A percentile compares a stretch with the other conserved stretches of the same genome.
These are phyloP conservation scores for Matsumurasca onukii DNA, from an alignment of 1,140 invertebrate species.

Conservation along the genomic window DNA sequence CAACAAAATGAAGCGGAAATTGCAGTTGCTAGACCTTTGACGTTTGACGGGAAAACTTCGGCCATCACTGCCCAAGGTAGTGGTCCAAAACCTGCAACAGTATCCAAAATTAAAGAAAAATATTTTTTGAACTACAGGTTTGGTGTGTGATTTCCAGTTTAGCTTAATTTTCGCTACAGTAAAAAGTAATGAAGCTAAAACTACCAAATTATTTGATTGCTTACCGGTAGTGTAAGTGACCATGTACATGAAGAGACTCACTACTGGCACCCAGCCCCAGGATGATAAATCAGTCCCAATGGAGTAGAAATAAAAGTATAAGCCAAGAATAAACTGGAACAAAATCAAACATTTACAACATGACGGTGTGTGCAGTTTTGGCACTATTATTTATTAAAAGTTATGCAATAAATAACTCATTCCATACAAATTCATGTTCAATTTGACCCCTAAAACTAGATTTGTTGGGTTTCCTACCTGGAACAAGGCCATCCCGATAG, in stretches of 20 bases:
- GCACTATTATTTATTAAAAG: too few species aligned
- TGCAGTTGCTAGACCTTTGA: slow-evolving; percentile 72
- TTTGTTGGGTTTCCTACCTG: slow-evolving; percentile 44
- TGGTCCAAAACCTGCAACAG: slow-evolving; percentile 72
- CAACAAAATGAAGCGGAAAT: slow-evolving; percentile 77
- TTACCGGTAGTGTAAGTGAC: slow-evolving; percentile 66
- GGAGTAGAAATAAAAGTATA: slow-evolving; percentile 60
- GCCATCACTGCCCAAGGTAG: slow-evolving; percentile 84
- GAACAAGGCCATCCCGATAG: slow-evolving; percentile 58
- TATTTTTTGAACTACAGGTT: too few species aligned
- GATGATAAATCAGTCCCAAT: slow-evolving; percentile 46
- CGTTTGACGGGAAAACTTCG: slow-evolving; percentile 76
- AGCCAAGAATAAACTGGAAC: slow-evolving; percentile 49
- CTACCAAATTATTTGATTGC: too few species aligned
- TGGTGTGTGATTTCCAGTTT: too few species aligned
- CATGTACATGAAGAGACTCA: slow-evolving; percentile 65
- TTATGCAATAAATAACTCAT: too few species aligned
- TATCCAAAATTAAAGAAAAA: too few species aligned
- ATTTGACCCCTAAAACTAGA: too few species aligned
- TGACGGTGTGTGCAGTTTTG: too few species aligned
- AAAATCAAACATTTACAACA: not conserved
- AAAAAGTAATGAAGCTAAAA: too few species aligned
- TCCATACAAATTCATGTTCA: too few species aligned
- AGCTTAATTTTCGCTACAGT: too few species aligned
- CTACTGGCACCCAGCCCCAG: slow-evolving; percentile 63